phyloP scores from a whole-genome alignment of 2,888 invertebrate genomes.

The Colostygia pectinataria region DNA sequence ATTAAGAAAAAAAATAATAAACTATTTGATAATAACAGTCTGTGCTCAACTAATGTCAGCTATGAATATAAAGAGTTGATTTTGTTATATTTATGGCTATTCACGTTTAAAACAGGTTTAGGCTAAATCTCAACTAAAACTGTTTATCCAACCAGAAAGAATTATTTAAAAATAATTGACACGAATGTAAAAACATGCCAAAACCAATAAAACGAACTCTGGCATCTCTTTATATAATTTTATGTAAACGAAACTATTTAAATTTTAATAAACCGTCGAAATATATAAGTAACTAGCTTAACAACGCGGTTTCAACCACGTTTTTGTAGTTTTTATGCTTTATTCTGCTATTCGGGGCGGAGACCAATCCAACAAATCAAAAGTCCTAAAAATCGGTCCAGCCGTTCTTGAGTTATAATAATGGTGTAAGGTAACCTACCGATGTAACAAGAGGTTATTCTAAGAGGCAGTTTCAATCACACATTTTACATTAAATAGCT shows the following conservation, averaged over 20 bases:
- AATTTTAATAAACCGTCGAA: not conserved
- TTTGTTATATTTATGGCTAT: slow-evolving; percentile 1
- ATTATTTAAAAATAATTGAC: not conserved
- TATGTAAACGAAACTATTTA: not conserved
- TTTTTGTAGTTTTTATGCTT: no score
- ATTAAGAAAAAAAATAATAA: not conserved
- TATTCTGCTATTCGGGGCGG: no score
- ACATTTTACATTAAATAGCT: no score
- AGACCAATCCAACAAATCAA: no score
- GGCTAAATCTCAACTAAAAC: not conserved
- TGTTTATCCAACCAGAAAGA: not conserved
- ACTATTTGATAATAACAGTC: not conserved
- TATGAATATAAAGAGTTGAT: slow-evolving; percentile 10
- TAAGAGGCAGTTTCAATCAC: no score
- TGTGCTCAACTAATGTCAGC: slow-evolving; percentile 7
- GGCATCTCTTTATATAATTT: not conserved
- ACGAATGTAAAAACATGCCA: not conserved
- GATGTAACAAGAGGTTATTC: no score
- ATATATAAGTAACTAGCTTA: no score
- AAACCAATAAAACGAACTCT: not conserved
- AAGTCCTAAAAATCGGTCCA: no score
- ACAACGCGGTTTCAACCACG: no score
- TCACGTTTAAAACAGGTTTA: not conserved
- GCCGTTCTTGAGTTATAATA: no score
- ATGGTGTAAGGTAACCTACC: no score